Conservation (phyloP, 2,797 vertebrate genomes). For the Halcyon leucocephala region DNA sequence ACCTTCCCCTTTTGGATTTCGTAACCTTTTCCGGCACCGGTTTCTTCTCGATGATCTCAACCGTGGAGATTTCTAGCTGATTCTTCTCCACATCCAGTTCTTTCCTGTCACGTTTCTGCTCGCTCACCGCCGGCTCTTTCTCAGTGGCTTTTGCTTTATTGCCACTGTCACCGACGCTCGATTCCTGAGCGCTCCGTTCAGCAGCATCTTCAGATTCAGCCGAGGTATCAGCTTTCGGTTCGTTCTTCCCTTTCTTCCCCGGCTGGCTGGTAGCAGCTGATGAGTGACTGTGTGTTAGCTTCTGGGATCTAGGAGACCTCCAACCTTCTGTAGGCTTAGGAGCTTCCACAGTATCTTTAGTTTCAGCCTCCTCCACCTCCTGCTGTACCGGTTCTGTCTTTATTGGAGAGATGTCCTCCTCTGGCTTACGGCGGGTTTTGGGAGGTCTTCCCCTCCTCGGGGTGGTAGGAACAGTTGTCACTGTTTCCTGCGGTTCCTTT, state of each 20-base stretch:
- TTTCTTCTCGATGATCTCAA: slow-evolving; percentile 83
- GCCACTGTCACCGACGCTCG: slow-evolving; percentile 64
- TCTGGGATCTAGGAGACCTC: slow-evolving; percentile 92
- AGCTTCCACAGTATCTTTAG: slow-evolving; percentile 84
- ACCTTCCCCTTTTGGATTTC: slow-evolving; percentile 83
- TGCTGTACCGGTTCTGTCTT: slow-evolving; percentile 84
- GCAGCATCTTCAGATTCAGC: slow-evolving; percentile 70
- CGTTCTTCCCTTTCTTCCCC: slow-evolving; percentile 86
- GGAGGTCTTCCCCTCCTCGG: slow-evolving; percentile 92
- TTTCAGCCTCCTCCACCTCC: slow-evolving; percentile 83
- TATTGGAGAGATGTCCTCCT: slow-evolving; percentile 85
- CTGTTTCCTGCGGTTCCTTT: slow-evolving; percentile 87
- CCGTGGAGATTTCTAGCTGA: slow-evolving; percentile 55
- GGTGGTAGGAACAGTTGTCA: slow-evolving; percentile 78
- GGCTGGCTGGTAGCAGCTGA: slow-evolving; percentile 74
- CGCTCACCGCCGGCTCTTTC: slow-evolving; percentile 45
- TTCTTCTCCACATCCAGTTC: slow-evolving; percentile 76
- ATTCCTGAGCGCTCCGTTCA: slow-evolving; percentile 71
- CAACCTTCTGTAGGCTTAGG: slow-evolving; percentile 88
- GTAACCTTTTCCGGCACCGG: slow-evolving; percentile 74
- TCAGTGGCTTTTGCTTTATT: slow-evolving; percentile 74
- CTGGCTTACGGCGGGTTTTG: slow-evolving; percentile 88
- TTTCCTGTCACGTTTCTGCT: slow-evolving; percentile 77
- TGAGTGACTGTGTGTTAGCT: slow-evolving; percentile 80
- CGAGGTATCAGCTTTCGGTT: slow-evolving; percentile 76